Evolutionary conservation across 2,888 invertebrate species (phyloP).

Genomic region (Drosophila mayaguana): DNA sequence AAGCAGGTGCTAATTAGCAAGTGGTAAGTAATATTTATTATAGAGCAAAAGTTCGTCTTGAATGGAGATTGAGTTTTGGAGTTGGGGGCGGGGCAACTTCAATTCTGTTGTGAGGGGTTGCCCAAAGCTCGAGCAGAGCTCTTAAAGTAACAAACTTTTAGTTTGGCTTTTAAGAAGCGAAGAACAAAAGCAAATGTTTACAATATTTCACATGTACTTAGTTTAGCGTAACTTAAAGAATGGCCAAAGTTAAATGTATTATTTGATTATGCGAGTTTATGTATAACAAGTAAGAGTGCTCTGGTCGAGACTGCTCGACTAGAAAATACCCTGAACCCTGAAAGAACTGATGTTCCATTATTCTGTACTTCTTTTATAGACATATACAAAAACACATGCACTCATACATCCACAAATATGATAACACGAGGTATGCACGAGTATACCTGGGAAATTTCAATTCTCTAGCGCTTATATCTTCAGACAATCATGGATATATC

Average conservation of each 20-base stretch:
- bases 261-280: slow-evolving; percentile 46
- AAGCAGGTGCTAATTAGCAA: slow-evolving; percentile 36
- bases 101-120: not conserved
- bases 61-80: not conserved
- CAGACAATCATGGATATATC: no score
- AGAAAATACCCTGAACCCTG: no score
- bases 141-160: slow-evolving; percentile 27
- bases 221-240: slow-evolving; percentile 38
- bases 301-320: no score
- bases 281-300: no score
- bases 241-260: slow-evolving; percentile 62
- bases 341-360: no score
- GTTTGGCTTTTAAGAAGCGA: slow-evolving; percentile 24
- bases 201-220: slow-evolving; percentile 47
- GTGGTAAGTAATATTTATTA: slow-evolving; percentile 32
- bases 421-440: no score
- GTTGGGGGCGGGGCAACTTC: not conserved
- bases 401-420: no score
- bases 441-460: no score
- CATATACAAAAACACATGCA: no score
- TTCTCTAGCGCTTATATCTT: no score
- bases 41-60: not conserved
- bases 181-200: slow-evolving; percentile 51
- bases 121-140: slow-evolving; percentile 8
- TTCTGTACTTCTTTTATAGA: no score